Base-by-base conservation (phyloP, 2,113 vertebrate genomes). In the Malurus alboscapulatus region DNA sequence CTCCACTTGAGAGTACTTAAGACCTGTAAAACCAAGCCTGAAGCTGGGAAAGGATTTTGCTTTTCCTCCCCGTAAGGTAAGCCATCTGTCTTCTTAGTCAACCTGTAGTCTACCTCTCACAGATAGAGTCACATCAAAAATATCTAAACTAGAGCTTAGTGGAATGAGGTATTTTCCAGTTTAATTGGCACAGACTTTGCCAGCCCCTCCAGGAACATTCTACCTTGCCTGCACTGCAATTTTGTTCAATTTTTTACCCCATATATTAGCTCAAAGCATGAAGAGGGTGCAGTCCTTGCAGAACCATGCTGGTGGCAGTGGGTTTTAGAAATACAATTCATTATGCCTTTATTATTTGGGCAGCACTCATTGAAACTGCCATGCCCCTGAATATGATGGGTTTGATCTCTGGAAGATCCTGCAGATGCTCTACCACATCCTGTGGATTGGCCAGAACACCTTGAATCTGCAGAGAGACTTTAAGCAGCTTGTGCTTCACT, bases 401-500 rank as follows among this genome's bases (percentile, higher is more conserved):
- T 58, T 63, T 76, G 54, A 79, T 65, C 42, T 90, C 13, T 38
- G 59, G 51, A 72, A 38, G 8, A 53, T 38, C 27, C 62, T 61
- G 66, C 59, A 88, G 61, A 86, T 26, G 40, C 12, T 7, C 32
- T 42, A 11, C 26, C 26, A 44, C 0, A 0, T 75, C 76, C 59
- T 42, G 16, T 26, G 30, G n/a, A 65, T 19, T 3, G 2, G 61
- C 4, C 59, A 62, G 38, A 63, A 45, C 53, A 58, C 53, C 48
- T 44, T 5, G 2, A 38, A 65, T 29, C 40, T 65, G 63, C 57
- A 57, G 42, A 30, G 75, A 81, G 53, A 51, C 67, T 68, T 81
- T 54, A 42, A 45, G 61, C 7, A 10, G 57, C 45, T 76, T 0
- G 0, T 3, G 1, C 58, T 42, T 3, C 11, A 17, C 54, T 19